Percentiles rank a stretch among this genome's conserved stretches.
Evolutionary conservation across 30 jellyfish, hydroid and myxozoan species (phyloP).

Genomic region (Rhopilema esculentum): DNA sequence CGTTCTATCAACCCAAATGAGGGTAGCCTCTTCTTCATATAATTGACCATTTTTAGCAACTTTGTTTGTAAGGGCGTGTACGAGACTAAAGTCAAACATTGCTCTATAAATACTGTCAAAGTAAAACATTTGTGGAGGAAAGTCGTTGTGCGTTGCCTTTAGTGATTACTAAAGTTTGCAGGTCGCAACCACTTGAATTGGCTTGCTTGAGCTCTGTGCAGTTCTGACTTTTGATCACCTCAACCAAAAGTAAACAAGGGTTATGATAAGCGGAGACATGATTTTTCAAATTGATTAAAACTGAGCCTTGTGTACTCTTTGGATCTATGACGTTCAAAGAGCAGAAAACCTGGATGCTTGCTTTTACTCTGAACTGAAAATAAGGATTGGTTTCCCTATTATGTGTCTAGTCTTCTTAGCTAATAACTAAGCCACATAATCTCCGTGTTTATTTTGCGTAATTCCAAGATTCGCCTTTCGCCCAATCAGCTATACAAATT

Average conservation of each 20-base stretch:
- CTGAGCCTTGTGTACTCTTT: slow-evolving; percentile 23
- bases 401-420: slow-evolving; percentile 49
- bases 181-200: slow-evolving; percentile 21
- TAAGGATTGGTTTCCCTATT: slow-evolving; percentile 58
- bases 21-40: not conserved
- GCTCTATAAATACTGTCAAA: not conserved
- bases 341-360: slow-evolving; percentile 1
- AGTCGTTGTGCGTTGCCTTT: not conserved
- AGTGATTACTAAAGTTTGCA: slow-evolving; percentile 20
- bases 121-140: slow-evolving; percentile 9
- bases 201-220: slow-evolving; percentile 3
- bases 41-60: not conserved
- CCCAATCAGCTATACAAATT: slow-evolving; percentile 38
- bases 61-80: not conserved
- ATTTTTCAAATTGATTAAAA: slow-evolving; percentile 34
- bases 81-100: not conserved
- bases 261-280: slow-evolving; percentile 24
- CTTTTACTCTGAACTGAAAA: slow-evolving; percentile 43
- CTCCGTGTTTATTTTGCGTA: slow-evolving; percentile 58
- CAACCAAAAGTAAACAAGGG: slow-evolving; percentile 2
- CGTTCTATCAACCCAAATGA: not conserved
- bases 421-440: slow-evolving; percentile 34
- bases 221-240: not conserved
- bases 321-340: slow-evolving; percentile 31
- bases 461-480: slow-evolving; percentile 28